These are phyloP conservation scores for Pocillopora meandrina DNA, from an alignment of 92 coral and sea anemone genomes.

Conservation along the genomic window DNA sequence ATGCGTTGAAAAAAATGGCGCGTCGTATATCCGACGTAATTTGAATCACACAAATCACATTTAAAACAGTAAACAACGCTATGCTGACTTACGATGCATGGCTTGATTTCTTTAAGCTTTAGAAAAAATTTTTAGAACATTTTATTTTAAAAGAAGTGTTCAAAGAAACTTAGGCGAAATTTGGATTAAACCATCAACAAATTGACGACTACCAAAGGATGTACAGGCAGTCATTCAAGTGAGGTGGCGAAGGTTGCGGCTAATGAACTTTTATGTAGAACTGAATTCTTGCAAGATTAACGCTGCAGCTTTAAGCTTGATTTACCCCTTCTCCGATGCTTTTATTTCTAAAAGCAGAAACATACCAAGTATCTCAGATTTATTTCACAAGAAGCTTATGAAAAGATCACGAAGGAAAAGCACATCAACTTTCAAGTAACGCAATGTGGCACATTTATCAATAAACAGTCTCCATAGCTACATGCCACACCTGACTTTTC, in stretches of 20 bases:
- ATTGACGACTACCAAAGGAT: too few relatives aligned
- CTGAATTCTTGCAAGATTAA: constrained; percentile 59
- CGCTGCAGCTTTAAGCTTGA: constrained; percentile 56
- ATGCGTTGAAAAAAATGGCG: too few relatives aligned
- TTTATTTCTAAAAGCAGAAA: constrained; percentile 62
- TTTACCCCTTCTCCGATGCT: constrained; percentile 57
- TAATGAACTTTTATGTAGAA: constrained; percentile 43
- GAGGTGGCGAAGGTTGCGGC: constrained; percentile 15
- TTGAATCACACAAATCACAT: too few relatives aligned
- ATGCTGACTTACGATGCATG: too few relatives aligned
- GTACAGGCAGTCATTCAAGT: too few relatives aligned
- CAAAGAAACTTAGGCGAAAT: constrained; percentile 26
- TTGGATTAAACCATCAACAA: constrained; percentile 35
- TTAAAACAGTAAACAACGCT: too few relatives aligned
- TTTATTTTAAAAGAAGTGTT: too few relatives aligned
- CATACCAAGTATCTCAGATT: constrained; percentile 50
- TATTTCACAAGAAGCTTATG: constrained; percentile 50
- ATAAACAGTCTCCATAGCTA: constrained; percentile 55
- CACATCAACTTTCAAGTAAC: constrained; percentile 20
- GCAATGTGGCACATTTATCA: constrained; percentile 54
- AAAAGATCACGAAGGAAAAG: constrained; percentile 31
- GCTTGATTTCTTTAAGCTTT: too few relatives aligned
- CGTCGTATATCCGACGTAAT: too few relatives aligned
- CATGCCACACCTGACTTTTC: constrained; percentile 82
- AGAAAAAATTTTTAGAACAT: too few relatives aligned